Evolutionary conservation across 2,888 invertebrate species (phyloP).

Genomic region (Phrixothrix hirtus): DNA sequence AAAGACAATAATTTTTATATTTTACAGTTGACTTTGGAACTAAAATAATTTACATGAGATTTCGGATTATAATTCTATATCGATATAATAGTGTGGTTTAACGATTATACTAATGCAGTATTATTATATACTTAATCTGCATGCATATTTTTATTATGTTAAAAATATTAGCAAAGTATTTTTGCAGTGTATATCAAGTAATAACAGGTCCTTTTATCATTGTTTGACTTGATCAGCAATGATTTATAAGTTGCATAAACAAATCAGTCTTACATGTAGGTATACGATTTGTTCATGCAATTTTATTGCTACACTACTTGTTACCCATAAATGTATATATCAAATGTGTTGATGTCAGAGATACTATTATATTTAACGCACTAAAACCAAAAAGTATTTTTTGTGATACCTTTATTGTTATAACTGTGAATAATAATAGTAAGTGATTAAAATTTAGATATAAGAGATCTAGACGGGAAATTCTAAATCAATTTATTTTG

Average conservation of each 20-base stretch:
- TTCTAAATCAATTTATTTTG: too few species aligned
- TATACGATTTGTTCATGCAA: constrained; percentile 2
- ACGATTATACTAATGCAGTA: neutral
- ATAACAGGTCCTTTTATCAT: too few species aligned
- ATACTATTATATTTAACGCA: constrained; percentile 7
- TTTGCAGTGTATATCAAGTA: too few species aligned
- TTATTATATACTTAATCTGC: constrained; percentile 5
- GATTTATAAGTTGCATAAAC: too few species aligned
- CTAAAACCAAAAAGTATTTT: constrained; percentile 47
- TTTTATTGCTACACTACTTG: neutral
- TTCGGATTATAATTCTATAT: constrained; percentile 4
- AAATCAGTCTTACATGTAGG: too few species aligned
- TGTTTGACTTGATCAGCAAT: too few species aligned
- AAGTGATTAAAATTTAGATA: constrained; percentile 9
- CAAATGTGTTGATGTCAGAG: constrained; percentile 15
- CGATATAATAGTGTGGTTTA: neutral
- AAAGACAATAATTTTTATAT: constrained; percentile 24
- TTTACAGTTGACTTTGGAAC: constrained; percentile 10
- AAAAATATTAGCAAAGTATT: too few species aligned
- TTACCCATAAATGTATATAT: constrained; percentile 8
- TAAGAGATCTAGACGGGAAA: too few species aligned
- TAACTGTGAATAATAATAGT: constrained; percentile 26
- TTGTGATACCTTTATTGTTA: constrained; percentile 53
- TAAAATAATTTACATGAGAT: constrained; percentile 17
- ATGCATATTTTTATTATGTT: too few species aligned